phyloP scores from a whole-genome alignment of 2,888 invertebrate species.

The Eupithecia centaureata region DNA sequence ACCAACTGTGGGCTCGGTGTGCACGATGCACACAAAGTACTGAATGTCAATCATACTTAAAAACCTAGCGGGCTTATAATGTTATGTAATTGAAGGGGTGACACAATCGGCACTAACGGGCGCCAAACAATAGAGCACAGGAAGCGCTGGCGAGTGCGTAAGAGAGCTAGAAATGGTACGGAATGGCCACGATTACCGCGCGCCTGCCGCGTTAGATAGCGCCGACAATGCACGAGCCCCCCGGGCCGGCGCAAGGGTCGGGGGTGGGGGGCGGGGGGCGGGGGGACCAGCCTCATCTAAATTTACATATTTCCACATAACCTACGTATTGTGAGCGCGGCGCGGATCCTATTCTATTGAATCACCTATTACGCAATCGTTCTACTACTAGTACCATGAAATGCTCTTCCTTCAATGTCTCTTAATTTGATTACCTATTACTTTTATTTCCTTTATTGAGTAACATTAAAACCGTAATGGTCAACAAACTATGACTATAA shows the following conservation, averaged over 20 bases:
- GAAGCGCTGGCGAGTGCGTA: not conserved
- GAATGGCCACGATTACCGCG: constrained; percentile 5
- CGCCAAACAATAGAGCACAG: not conserved
- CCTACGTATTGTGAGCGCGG: not conserved
- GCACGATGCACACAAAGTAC: not conserved
- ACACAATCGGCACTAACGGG: not conserved
- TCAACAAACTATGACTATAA: not conserved
- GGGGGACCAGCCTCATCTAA: not conserved
- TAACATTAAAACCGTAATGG: not conserved
- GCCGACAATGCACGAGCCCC: constrained; percentile 16
- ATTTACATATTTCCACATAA: not conserved
- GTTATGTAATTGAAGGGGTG: not conserved
- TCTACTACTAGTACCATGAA: not conserved
- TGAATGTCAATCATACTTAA: not conserved
- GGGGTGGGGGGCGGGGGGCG: not conserved
- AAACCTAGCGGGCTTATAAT: not conserved
- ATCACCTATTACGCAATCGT: not conserved
- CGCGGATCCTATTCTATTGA: not conserved
- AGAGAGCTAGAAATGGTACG: not conserved
- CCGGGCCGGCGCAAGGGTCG: not conserved
- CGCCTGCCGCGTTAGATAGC: not conserved
- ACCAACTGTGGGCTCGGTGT: not conserved
- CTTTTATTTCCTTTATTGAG: not conserved
- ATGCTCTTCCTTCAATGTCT: not conserved
- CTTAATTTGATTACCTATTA: not conserved